A percentile compares a stretch with the other conserved stretches of the same genome.
Conservation (phyloP, 2,888 invertebrate species). For the Noctua janthina region DNA sequence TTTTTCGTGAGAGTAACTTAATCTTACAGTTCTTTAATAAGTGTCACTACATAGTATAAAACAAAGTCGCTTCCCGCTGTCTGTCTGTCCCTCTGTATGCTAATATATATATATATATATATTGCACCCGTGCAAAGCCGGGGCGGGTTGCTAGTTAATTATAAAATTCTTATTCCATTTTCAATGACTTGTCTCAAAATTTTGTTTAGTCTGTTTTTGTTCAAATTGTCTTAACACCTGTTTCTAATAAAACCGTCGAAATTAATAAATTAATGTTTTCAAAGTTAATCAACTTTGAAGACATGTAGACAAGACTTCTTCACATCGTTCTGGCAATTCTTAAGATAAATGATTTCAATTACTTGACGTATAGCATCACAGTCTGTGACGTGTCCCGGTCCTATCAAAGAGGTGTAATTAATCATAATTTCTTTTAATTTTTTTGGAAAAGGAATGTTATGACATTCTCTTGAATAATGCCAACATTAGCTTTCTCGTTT, state of each 20-base stretch:
- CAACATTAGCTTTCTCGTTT: conserved; percentile 17
- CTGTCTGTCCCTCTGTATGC: no score
- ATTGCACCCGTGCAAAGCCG: no score
- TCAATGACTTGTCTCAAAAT: background rate
- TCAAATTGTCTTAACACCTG: no score
- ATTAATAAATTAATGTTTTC: no score
- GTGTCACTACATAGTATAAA: no score
- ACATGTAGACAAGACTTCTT: no score
- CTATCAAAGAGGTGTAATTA: background rate
- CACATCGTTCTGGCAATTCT: background rate
- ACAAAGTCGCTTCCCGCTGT: no score
- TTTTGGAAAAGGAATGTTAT: conserved; percentile 2
- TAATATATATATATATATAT: no score
- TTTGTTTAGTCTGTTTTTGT: background rate
- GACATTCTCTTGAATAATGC: conserved; percentile 8
- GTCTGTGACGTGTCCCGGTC: background rate
- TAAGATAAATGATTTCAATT: conserved; percentile 17
- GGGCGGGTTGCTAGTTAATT: background rate
- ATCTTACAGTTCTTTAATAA: background rate
- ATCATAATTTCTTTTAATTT: background rate
- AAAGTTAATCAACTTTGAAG: no score
- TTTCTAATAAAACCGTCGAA: no score
- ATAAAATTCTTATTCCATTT: background rate
- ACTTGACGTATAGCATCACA: conserved; percentile 11
- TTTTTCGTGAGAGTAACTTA: background rate